These are phyloP conservation scores for Iphiclides podalirius DNA, from an alignment of 2,888 invertebrate species.

Conservation along the genomic window DNA sequence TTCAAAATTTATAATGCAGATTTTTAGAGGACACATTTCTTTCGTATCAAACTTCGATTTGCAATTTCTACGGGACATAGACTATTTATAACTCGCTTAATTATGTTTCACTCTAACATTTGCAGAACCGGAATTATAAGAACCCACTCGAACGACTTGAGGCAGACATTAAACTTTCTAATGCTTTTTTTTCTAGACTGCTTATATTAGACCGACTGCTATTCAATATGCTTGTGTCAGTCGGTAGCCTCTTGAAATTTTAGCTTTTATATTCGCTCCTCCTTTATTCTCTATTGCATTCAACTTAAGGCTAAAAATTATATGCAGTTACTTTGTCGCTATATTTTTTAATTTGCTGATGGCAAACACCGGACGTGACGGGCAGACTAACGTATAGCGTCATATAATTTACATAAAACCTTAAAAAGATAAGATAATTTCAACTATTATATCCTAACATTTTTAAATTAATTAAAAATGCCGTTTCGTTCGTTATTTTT, in stretches of 20 bases:
- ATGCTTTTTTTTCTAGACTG: constrained; percentile 29
- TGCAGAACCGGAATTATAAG: constrained; percentile 25
- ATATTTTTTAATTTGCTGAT: too few species aligned
- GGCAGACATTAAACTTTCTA: constrained; percentile 32
- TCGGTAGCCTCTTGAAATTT: constrained; percentile 15
- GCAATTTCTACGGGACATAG: constrained; percentile 16
- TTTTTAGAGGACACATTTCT: not conserved
- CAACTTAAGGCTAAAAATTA: too few species aligned
- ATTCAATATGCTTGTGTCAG: constrained; percentile 21
- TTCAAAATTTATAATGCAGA: not conserved
- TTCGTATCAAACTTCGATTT: constrained; percentile 6
- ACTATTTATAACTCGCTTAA: constrained; percentile 25
- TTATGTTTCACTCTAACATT: constrained; percentile 25
- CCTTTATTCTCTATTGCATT: too few species aligned
- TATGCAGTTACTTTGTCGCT: too few species aligned
- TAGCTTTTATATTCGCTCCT: constrained; percentile 7
- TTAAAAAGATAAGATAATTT: too few species aligned
- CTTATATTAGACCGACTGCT: constrained; percentile 25
- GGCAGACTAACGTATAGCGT: too few species aligned
- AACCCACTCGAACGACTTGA: constrained; percentile 24
- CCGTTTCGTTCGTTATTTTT: too few species aligned
- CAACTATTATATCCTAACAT: too few species aligned
- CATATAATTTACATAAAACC: too few species aligned
- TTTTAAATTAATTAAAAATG: too few species aligned
- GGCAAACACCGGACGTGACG: too few species aligned